Percentiles rank a stretch among this genome's conserved stretches.
phyloP scores from a whole-genome alignment of 2,113 vertebrate species.

The Etia nguti region DNA sequence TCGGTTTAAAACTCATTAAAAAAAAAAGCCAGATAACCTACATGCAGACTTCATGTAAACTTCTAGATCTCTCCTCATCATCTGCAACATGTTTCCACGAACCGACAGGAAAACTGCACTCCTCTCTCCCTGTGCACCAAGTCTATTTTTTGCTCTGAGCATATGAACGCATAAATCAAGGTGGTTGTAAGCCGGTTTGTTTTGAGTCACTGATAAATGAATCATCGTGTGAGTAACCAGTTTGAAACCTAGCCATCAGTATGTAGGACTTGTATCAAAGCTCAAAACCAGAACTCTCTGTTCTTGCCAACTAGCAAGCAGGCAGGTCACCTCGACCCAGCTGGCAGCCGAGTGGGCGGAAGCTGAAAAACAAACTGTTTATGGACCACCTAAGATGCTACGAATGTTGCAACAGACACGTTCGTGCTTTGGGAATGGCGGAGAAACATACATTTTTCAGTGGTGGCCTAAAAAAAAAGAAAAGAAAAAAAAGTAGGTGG shows the following conservation, averaged over 20 bases:
- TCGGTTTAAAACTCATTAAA: background rate
- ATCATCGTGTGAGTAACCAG: slow-evolving; percentile 41
- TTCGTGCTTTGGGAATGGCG: background rate
- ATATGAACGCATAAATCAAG: background rate
- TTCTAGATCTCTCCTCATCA: background rate
- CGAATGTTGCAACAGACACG: background rate
- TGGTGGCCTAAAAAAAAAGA: background rate
- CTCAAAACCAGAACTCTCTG: slow-evolving; percentile 43
- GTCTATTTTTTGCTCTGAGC: background rate
- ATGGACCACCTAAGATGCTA: slow-evolving; percentile 4
- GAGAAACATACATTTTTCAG: background rate
- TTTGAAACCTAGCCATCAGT: slow-evolving; percentile 32
- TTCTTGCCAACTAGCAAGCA: slow-evolving; percentile 47
- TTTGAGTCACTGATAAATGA: slow-evolving; percentile 43
- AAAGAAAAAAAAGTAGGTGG: background rate
- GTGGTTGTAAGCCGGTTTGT: background rate
- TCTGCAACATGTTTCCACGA: background rate
- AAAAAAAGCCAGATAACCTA: background rate
- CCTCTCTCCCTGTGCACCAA: background rate
- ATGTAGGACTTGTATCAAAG: slow-evolving; percentile 39
- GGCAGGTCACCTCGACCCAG: slow-evolving; percentile 50
- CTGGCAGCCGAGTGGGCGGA: slow-evolving; percentile 27
- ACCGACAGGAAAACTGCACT: background rate
- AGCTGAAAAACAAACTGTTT: slow-evolving; percentile 20
- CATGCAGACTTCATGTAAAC: background rate